Conservation (phyloP, 1,140 invertebrate species). For the Drosophila kurseongensis region DNA sequence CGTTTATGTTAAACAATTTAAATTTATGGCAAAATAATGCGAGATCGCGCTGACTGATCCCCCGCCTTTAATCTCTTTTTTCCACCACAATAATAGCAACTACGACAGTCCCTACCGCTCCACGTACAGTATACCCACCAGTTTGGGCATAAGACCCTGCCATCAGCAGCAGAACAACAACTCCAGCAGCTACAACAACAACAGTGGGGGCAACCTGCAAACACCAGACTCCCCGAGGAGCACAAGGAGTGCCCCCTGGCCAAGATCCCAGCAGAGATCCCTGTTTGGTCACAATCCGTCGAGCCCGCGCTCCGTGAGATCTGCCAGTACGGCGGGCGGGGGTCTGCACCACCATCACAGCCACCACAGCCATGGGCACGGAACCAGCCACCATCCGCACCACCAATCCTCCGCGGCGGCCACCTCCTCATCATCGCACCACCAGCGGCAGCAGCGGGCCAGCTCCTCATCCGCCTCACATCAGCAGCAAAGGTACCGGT, state of each 20-base stretch:
- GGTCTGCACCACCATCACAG: constrained; percentile 75
- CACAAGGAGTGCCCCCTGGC: constrained; percentile 93
- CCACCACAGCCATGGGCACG: constrained; percentile 73
- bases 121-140: constrained; percentile 85
- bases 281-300: constrained; percentile 88
- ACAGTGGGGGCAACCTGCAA: constrained; percentile 71
- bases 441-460: constrained; percentile 62
- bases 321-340: constrained; percentile 85
- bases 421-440: constrained; percentile 56
- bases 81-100: constrained; percentile 65
- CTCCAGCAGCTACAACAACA: constrained; percentile 81
- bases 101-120: constrained; percentile 85
- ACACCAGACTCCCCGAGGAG: constrained; percentile 90
- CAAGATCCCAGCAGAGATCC: constrained; percentile 88
- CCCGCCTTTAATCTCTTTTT: constrained; percentile 22
- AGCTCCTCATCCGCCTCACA: constrained; percentile 69
- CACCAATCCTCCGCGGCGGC: constrained; percentile 49
- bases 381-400: constrained; percentile 73
- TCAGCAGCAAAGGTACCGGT: constrained; percentile 84
- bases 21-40: constrained; percentile 84
- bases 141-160: constrained; percentile 78
- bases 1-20: constrained; percentile 84
- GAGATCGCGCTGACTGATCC: constrained; percentile 65
- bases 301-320: constrained; percentile 88
- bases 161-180: constrained; percentile 77